Evolutionary conservation across 37 sponge, comb jelly and placozoan species (phyloP), one percentile per base, ranked within the genome.

Genomic region (Petrosia ficiformis): DNA sequence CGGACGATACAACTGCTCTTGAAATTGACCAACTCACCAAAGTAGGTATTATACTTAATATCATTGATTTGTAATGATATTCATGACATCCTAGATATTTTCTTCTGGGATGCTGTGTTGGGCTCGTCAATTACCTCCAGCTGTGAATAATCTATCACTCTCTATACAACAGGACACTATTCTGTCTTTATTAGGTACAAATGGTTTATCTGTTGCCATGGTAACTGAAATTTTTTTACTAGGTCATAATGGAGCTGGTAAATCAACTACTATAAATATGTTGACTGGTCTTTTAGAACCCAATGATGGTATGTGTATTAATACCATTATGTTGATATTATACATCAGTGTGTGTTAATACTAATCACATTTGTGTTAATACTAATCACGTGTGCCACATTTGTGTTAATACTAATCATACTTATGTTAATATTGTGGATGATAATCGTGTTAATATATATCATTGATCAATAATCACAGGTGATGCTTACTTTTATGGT

Each of bases 211-310:
- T n/a, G 35, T 32, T 24, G 37, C 30, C 30, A n/a, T n/a, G n/a
- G n/a, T n/a, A n/a, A n/a, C n/a, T n/a, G n/a, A n/a, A n/a, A 48
- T 16, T 6, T 70, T 34, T 16, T 75, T 1, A 2, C 31, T 31
- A 84, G 85, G 92, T 2, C 92, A 91, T 78, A 91, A 91, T 79
- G 92, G 92, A 38, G 92, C 92, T 37, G 92, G 92, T 8, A 91
- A 91, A 80, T 87, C 92, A 11, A 91, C 92, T 43, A 86, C 87
- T 29, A 91, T 91, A 25, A 91, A 91, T 66, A 91, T 91, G 92
- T 75, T 91, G 10, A 91, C 87, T 36, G 91, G 91, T 28, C 79
- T 90, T 40, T 80, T 90, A 22, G 32, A 38, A 11, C 86, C 91
- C 1, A 77, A 77, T 61, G 34, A 44, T 25, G 91, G 91, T 90